phyloP scores from a whole-genome alignment of 2,888 invertebrate genomes.

The Abrostola triplasia region DNA sequence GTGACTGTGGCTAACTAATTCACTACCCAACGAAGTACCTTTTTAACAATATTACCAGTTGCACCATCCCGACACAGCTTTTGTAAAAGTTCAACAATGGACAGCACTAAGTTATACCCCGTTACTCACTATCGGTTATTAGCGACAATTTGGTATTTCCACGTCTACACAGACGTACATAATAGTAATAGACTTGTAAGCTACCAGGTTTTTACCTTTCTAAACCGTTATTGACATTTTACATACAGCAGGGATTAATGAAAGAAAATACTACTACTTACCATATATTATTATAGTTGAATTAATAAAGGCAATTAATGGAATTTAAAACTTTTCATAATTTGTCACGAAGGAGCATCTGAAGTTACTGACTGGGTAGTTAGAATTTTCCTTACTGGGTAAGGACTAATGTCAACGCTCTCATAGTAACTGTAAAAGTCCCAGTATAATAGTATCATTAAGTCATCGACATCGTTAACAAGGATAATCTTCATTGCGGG shows the following conservation, averaged over 20 bases:
- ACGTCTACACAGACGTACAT: background rate
- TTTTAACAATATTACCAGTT: slow-evolving; percentile 12
- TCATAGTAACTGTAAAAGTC: background rate
- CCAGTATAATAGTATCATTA: slow-evolving; percentile 15
- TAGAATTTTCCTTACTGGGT: too few species aligned
- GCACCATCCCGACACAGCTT: slow-evolving; percentile 14
- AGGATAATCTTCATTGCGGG: slow-evolving; percentile 56
- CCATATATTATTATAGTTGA: too few species aligned
- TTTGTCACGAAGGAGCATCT: background rate
- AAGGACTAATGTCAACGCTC: slow-evolving; percentile 2
- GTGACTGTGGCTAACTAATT: slow-evolving; percentile 41
- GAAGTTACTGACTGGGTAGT: background rate
- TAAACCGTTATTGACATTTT: too few species aligned
- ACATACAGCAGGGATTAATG: too few species aligned
- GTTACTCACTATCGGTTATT: background rate
- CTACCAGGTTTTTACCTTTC: too few species aligned
- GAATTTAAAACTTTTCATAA: background rate
- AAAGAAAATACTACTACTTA: too few species aligned
- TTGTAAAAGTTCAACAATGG: slow-evolving; percentile 1
- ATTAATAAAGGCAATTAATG: too few species aligned
- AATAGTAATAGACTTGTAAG: too few species aligned
- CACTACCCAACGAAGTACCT: background rate
- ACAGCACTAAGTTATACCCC: background rate
- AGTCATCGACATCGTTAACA: slow-evolving; percentile 48
- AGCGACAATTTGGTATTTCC: background rate